A percentile compares a stretch with the other conserved stretches of the same genome.
Evolutionary conservation across 2,113 vertebrate species (phyloP).

Genomic region (Mohoua ochrocephala): DNA sequence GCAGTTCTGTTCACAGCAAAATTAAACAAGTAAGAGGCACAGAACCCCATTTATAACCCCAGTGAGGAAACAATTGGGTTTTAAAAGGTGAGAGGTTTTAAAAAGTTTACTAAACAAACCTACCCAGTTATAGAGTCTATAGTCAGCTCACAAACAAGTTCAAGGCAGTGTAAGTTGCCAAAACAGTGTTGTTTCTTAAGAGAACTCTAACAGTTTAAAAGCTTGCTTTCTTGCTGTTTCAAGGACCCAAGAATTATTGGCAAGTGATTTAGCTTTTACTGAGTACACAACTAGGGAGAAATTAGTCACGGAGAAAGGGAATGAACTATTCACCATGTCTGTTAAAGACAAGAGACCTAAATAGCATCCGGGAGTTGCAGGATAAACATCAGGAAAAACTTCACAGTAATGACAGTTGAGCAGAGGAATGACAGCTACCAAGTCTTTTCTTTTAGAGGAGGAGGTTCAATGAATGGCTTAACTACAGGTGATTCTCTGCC

Average conservation of each 20-base stretch:
- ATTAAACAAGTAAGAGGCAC: constrained; percentile 6
- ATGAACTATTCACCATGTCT: not conserved
- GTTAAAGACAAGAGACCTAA: constrained; percentile 15
- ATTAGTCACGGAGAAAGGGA: constrained; percentile 37
- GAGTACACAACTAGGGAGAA: not conserved
- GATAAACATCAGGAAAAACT: constrained; percentile 9
- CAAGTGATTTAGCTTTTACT: constrained; percentile 24
- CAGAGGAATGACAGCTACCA: not conserved
- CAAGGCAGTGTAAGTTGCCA: not conserved
- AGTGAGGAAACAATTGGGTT: constrained; percentile 18
- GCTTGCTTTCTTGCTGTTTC: not conserved
- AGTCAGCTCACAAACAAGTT: constrained; percentile 6
- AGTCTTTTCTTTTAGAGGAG: not conserved
- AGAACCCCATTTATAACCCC: constrained; percentile 18
- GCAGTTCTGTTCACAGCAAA: constrained; percentile 36
- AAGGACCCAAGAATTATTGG: constrained; percentile 11
- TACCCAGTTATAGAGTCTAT: not conserved
- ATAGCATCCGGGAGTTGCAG: not conserved
- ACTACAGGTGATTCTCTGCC: not conserved
- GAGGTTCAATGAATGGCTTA: not conserved
- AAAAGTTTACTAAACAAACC: constrained; percentile 51
- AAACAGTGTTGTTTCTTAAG: not conserved
- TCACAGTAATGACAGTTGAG: not conserved
- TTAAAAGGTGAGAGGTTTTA: constrained; percentile 53
- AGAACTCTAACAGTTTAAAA: not conserved